Evolutionary conservation across 2,888 invertebrate species (phyloP).

Genomic region (Toxonevra muliebris): DNA sequence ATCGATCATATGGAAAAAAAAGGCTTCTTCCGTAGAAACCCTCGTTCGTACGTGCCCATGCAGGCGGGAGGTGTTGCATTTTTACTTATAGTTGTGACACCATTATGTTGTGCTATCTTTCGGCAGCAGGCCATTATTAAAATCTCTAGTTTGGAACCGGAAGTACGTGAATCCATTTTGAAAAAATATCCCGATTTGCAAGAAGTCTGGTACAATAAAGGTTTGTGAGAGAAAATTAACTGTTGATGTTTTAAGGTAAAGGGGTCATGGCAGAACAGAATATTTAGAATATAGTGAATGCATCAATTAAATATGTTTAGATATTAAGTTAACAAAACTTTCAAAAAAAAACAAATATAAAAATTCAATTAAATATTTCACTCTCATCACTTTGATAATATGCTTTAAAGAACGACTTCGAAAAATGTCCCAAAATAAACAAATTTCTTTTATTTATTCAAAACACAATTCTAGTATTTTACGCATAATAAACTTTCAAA

Average conservation of each 20-base stretch:
- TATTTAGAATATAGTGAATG: background rate
- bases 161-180: constrained; percentile 72
- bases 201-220: constrained; percentile 88
- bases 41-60: constrained; percentile 76
- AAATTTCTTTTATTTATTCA: too few species aligned
- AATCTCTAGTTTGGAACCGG: constrained; percentile 75
- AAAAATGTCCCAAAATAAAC: too few species aligned
- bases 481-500: too few species aligned
- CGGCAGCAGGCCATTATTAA: constrained; percentile 76
- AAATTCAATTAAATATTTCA: background rate
- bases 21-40: constrained; percentile 72
- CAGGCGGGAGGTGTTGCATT: constrained; percentile 75
- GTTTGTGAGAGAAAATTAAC: too few species aligned
- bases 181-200: constrained; percentile 70
- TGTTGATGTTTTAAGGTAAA: constrained; percentile 57
- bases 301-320: too few species aligned
- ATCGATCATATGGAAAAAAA: constrained; percentile 77
- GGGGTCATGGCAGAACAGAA: background rate
- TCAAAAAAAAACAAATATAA: background rate
- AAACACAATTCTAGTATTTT: too few species aligned
- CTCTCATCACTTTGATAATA: too few species aligned
- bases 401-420: too few species aligned
- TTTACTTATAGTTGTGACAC: constrained; percentile 89
- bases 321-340: too few species aligned
- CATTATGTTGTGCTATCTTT: constrained; percentile 94